Conservation (phyloP, 2,797 vertebrate species). For the Zalophus californianus region DNA sequence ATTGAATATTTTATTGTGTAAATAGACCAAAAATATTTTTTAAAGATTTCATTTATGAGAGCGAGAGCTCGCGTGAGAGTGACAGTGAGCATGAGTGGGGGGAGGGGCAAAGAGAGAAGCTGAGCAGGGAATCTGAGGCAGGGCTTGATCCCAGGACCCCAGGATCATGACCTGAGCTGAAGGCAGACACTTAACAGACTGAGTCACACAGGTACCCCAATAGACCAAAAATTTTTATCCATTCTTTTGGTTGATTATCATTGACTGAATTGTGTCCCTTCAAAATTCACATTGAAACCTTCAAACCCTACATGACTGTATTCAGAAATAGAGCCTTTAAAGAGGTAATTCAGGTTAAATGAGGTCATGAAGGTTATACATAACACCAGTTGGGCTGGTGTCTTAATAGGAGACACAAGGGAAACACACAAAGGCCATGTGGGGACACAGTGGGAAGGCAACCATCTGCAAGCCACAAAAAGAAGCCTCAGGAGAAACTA, state of each 20-base stretch:
- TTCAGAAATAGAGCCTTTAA: neutral
- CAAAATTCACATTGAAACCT: neutral
- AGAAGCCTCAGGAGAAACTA: neutral
- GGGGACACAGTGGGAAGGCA: neutral
- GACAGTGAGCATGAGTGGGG: neutral
- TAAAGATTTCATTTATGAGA: neutral
- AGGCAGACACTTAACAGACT: neutral
- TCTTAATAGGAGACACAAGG: neutral
- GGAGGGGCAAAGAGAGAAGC: neutral
- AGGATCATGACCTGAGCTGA: neutral
- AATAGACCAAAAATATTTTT: neutral
- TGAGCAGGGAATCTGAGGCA: neutral
- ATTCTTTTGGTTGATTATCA: neutral
- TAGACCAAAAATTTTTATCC: neutral
- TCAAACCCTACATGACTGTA: neutral
- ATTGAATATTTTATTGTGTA: neutral
- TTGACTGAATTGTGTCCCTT: neutral
- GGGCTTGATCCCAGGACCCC: neutral
- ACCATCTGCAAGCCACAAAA: neutral
- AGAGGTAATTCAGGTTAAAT: neutral
- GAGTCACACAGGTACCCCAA: neutral
- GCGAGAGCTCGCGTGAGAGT: neutral
- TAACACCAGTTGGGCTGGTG: neutral
- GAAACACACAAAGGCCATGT: neutral
- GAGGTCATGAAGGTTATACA: neutral